Evolutionary conservation across 2,797 vertebrate genomes (phyloP), one percentile per base, ranked within the genome.

Genomic region (Pipistrellus pygmaeus): DNA sequence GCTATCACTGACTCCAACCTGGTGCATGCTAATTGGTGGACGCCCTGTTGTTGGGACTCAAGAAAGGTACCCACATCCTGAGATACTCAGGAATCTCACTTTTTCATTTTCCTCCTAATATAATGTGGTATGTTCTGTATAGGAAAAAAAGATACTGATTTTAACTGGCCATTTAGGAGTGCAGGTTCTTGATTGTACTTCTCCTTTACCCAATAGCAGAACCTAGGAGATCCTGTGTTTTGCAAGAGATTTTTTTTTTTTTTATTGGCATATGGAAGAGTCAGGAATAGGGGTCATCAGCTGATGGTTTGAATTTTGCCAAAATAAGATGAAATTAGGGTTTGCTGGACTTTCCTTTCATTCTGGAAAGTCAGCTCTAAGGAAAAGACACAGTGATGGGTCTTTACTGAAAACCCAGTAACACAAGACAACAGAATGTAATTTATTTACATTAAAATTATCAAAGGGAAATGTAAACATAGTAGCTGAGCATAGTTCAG

Each of bases 341-440:
- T 94, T 88, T 88, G 48, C 72, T 64, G 62, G 30, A 30, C 14
- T 64, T n/a, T 57, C 57, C 77, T 88, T 85, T 78, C n/a, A 25
- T 84, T 78, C 32, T 90, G 23, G 91, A 77, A 94, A 64, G 38
- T 55, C 27, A 88, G 32, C 55, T 96, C 57, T 57, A 80, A 93
- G 60, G 76, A 89, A 77, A 91, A 87, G 12, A 44, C 8, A 57
- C 2, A 0, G 5, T 87, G 41, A 48, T 75, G 9, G 17, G 17
- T 95, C 73, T 93, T 93, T 81, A 78, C 35, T 85, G 41, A 90
- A 87, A 90, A 73, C 77, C 80, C 38, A 94, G 3, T 77, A 83
- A 64, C 60, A 57, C 25, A 21, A 78, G 88, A 82, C 55, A 83
- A 2, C 23, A 78, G 17, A 27, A 86, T 85, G 12, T 85, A 73